These are phyloP conservation scores for Anthophora plumipes DNA, from an alignment of 2,888 invertebrate species.

Conservation along the genomic window DNA sequence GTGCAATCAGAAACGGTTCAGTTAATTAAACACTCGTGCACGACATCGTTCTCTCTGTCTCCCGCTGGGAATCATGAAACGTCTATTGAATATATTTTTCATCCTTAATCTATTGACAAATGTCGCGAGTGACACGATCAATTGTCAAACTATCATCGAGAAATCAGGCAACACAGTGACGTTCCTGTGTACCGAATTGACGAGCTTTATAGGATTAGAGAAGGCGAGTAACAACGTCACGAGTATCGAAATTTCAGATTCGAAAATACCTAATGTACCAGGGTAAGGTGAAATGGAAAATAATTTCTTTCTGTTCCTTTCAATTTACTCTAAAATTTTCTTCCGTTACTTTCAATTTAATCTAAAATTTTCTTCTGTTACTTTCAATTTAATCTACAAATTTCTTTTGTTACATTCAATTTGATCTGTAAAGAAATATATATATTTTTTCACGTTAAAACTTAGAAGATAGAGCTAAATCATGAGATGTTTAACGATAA, in stretches of 20 bases:
- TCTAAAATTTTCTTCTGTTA: too few relatives aligned
- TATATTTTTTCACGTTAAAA: neutral
- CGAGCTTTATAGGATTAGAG: slow-evolving; percentile 50
- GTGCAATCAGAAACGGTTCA: slow-evolving; percentile 40
- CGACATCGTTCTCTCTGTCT: neutral
- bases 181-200: slow-evolving; percentile 61
- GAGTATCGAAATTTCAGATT: slow-evolving; percentile 63
- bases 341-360: neutral
- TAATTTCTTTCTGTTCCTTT: neutral
- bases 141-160: slow-evolving; percentile 23
- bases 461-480: too few relatives aligned
- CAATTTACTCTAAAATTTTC: neutral
- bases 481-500: neutral
- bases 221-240: slow-evolving; percentile 53
- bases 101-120: slow-evolving; percentile 21
- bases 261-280: slow-evolving; percentile 57
- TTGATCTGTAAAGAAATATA: too few relatives aligned
- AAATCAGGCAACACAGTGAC: neutral
- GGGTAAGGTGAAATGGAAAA: slow-evolving; percentile 60
- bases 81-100: slow-evolving; percentile 23
- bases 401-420: neutral
- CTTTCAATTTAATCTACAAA: neutral
- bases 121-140: neutral
- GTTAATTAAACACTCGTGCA: slow-evolving; percentile 49
- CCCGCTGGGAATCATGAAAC: slow-evolving; percentile 48